Base-by-base conservation (phyloP, 2,888 invertebrate genomes). In the Branchipolynoe longqiensis region DNA sequence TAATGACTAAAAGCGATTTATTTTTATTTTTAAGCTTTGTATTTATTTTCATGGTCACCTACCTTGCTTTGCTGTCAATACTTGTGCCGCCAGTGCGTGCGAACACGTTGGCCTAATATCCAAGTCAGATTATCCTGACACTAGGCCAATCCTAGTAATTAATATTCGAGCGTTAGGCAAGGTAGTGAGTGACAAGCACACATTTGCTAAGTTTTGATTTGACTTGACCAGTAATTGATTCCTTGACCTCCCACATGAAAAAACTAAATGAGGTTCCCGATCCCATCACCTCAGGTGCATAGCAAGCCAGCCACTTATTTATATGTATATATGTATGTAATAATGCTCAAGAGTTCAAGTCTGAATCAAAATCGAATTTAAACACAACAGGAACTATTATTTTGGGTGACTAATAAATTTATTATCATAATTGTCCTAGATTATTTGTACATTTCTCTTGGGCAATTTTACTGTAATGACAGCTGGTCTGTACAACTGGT, bases 361-460 rank as follows among this genome's bases (percentile, higher is more conserved):
- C 48, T 48, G 8, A 18, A 8, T 12, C 48, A 48, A 48, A 8
- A 18, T 48, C 48, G 8, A 48, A 12, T 12, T 48, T 12, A 48
- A 48, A 48, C 48, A 48, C 8, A 48, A 48, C 48, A 18, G 48
- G 18, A 48, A 48, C 8, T 18, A 48, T 18, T 8, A 48, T 12
- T 8, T 48, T 69, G 69, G 69, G 69, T 69, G 69, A 69, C 69
- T 69, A 69, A 69, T 69, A 69, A 69, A 69, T 69, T 69, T 69
- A 69, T 69, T 69, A 69, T 69, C 69, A 69, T 69, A 69, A 69
- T 69, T 69, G 69, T 69, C 69, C 69, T 69, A 69, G 69, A 38
- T 69, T 69, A 69, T 69, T 69, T 69, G 69, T 69, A 69, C 69
- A 69, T 69, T 69, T 69, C 69, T 69, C 69, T 69, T 69, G 69